Evolutionary conservation across 2,888 invertebrate species (phyloP).

Genomic region (Perizoma flavofasciatum): DNA sequence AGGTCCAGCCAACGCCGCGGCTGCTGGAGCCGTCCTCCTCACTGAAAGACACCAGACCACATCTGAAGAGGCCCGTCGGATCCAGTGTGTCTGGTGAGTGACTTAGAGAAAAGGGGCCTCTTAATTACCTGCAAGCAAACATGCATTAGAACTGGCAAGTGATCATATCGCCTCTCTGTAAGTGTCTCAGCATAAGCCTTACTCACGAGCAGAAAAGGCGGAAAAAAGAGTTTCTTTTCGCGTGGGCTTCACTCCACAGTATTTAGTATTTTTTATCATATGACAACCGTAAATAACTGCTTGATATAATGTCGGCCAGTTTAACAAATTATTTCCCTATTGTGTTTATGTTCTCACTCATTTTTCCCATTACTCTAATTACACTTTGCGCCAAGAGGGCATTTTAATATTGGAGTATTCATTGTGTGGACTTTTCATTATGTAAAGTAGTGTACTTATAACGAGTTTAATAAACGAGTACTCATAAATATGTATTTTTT

Average conservation of each 20-base stretch:
- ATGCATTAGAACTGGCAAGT: background rate
- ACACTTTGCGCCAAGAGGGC: conserved; percentile 12
- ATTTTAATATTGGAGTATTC: conserved; percentile 16
- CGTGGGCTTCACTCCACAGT: no score
- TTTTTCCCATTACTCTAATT: conserved; percentile 24
- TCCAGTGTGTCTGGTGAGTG: conserved; percentile 84
- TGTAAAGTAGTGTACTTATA: conserved; percentile 18
- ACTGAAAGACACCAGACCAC: conserved; percentile 60
- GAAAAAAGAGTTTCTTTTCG: no score
- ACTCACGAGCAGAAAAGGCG: no score
- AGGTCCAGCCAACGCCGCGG: conserved; percentile 52
- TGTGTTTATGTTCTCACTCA: conserved; percentile 5
- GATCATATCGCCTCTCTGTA: no score
- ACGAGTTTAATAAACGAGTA: conserved; percentile 13
- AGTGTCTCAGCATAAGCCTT: no score
- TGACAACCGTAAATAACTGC: no score
- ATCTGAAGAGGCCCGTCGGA: conserved; percentile 82
- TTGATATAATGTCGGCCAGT: no score
- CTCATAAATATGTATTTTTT: background rate
- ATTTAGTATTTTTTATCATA: no score
- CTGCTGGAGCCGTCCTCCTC: conserved; percentile 65
- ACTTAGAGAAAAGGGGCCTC: no score
- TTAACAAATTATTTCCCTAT: background rate
- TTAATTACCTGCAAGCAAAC: no score
- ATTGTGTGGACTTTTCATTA: conserved; percentile 20